phyloP scores from a whole-genome alignment of 2,113 vertebrate genomes.

The Melanerpes formicivorus region DNA sequence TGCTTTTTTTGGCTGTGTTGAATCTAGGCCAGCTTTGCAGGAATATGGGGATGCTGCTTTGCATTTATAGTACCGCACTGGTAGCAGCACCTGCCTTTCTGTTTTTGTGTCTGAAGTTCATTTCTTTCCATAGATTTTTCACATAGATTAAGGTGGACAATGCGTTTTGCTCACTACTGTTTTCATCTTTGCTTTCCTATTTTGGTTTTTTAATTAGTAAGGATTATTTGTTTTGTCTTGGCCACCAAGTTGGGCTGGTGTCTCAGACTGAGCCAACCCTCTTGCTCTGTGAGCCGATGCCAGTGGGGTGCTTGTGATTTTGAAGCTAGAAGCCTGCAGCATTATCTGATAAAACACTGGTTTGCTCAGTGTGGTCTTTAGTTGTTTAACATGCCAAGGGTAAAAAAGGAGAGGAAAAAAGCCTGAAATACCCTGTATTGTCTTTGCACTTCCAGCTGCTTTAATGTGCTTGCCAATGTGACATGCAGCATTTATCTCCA shows the following conservation, averaged over 20 bases:
- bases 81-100: not conserved
- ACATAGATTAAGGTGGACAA: not conserved
- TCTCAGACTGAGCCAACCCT: not conserved
- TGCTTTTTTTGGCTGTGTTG: not conserved
- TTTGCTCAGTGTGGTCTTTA: not conserved
- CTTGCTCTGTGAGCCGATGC: not conserved
- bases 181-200: not conserved
- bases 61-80: not conserved
- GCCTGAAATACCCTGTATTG: not conserved
- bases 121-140: not conserved
- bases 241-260: not conserved
- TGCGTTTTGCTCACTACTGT: not conserved
- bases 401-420: conserved; percentile 7
- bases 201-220: not conserved
- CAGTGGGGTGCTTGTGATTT: not conserved
- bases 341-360: not conserved
- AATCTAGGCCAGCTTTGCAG: not conserved
- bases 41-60: not conserved
- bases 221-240: not conserved
- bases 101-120: not conserved
- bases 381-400: conserved; percentile 22
- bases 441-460: conserved; percentile 37
- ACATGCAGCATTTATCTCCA: conserved; percentile 9
- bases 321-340: not conserved
- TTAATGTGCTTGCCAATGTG: not conserved